A percentile compares a stretch with the other conserved stretches of the same genome.
Evolutionary conservation across 2,797 vertebrate species (phyloP).

Genomic region (Cyclopterus lumpus): DNA sequence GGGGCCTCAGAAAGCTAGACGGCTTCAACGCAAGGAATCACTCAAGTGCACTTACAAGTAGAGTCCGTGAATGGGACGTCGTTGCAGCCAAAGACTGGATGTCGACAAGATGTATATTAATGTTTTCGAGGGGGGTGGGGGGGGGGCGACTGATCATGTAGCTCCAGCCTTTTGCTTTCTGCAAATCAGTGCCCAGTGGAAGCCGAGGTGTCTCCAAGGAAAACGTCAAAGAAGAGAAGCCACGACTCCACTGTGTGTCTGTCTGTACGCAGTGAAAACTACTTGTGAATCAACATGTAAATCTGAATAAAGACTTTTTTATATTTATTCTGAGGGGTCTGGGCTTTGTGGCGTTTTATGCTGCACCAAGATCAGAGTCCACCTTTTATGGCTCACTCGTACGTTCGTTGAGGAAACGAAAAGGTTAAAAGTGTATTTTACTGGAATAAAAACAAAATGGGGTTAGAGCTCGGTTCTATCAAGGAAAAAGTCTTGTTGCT

Average conservation of each 20-base stretch:
- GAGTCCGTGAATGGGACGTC: background rate
- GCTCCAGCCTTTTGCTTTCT: background rate
- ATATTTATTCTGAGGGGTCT: constrained; percentile 43
- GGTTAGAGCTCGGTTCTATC: background rate
- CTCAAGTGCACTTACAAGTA: constrained; percentile 55
- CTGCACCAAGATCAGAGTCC: constrained; percentile 53
- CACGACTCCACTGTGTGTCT: constrained; percentile 31
- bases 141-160: background rate
- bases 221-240: too few relatives aligned
- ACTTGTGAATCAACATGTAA: constrained; percentile 65
- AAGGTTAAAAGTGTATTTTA: background rate
- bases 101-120: background rate
- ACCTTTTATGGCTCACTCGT: background rate
- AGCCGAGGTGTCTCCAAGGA: too few relatives aligned
- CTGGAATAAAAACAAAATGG: background rate
- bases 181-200: too few relatives aligned
- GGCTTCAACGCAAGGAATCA: constrained; percentile 8
- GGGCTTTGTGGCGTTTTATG: constrained; percentile 24
- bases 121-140: background rate
- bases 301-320: constrained; percentile 71
- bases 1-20: background rate
- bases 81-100: background rate
- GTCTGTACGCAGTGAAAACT: constrained; percentile 44
- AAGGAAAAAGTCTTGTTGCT: constrained; percentile 3
- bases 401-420: constrained; percentile 18